These are phyloP conservation scores for Cotesia vestalis DNA, from an alignment of 1,140 invertebrate genomes.

Conservation along the genomic window DNA sequence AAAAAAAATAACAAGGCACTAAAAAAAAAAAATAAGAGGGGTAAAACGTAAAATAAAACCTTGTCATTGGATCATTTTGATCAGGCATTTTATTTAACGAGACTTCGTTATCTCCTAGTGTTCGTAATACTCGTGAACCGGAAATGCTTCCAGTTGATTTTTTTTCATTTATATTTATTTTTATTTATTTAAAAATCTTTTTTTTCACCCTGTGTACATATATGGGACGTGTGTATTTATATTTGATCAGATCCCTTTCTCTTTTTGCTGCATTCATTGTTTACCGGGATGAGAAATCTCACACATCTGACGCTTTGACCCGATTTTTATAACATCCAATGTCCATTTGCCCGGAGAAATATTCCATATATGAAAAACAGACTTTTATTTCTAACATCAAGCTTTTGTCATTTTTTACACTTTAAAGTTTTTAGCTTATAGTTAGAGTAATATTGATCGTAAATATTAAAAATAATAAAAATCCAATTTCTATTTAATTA, in stretches of 20 bases:
- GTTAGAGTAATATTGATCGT: too few relatives aligned
- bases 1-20: not conserved
- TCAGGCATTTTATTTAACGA: constrained; percentile 26
- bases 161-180: constrained; percentile 1
- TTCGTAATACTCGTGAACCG: constrained; percentile 10
- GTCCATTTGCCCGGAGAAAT: not conserved
- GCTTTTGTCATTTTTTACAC: too few relatives aligned
- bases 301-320: constrained; percentile 20
- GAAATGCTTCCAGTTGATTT: constrained; percentile 15
- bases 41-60: not conserved
- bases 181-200: too few relatives aligned
- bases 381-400: too few relatives aligned
- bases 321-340: constrained; percentile 17
- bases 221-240: not conserved
- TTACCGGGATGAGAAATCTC: constrained; percentile 3
- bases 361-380: constrained; percentile 5
- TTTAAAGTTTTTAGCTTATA: too few relatives aligned
- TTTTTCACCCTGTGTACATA: not conserved
- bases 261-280: constrained; percentile 4
- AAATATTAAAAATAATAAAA: too few relatives aligned
- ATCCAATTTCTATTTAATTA: too few relatives aligned
- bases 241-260: not conserved
- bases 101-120: constrained; percentile 7
- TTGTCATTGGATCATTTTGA: constrained; percentile 3
- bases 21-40: too few relatives aligned